These are phyloP conservation scores for Sebastes minor DNA, from an alignment of 2,797 vertebrate species.

Conservation along the genomic window DNA sequence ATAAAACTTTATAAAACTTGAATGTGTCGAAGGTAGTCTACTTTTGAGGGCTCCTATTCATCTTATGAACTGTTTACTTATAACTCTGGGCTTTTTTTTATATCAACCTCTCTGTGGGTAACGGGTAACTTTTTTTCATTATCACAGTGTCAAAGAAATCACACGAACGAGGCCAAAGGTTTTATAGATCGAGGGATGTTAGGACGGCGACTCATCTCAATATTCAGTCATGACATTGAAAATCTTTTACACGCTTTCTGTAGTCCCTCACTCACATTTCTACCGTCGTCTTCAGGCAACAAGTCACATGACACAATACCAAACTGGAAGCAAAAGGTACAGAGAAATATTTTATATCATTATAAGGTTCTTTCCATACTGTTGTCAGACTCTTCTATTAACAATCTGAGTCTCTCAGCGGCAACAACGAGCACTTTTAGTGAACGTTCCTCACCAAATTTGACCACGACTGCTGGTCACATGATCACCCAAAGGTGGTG, in stretches of 20 bases:
- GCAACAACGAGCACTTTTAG: not conserved
- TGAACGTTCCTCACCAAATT: not conserved
- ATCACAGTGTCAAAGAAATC: not conserved
- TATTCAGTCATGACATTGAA: not conserved
- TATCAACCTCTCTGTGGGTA: not conserved
- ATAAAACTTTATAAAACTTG: not conserved
- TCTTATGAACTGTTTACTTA: not conserved
- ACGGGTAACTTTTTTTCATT: not conserved
- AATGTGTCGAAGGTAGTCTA: not conserved
- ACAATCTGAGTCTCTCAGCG: not conserved
- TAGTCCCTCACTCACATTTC: not conserved
- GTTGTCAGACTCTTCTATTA: not conserved
- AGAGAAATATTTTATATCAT: not conserved
- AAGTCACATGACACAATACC: not conserved
- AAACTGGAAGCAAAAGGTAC: not conserved
- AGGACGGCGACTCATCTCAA: not conserved
- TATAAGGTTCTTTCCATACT: not conserved
- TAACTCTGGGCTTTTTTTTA: not conserved
- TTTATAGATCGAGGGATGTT: not conserved
- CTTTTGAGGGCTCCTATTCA: not conserved
- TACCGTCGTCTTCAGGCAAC: not conserved
- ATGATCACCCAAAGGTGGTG: constrained; percentile 28
- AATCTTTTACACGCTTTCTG: not conserved
- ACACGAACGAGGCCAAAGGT: not conserved
- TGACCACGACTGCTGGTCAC: constrained; percentile 34